A percentile compares a stretch with the other conserved stretches of the same genome.
phyloP scores from a whole-genome alignment of 2,113 vertebrate genomes.

The Tiliqua scincoides region DNA sequence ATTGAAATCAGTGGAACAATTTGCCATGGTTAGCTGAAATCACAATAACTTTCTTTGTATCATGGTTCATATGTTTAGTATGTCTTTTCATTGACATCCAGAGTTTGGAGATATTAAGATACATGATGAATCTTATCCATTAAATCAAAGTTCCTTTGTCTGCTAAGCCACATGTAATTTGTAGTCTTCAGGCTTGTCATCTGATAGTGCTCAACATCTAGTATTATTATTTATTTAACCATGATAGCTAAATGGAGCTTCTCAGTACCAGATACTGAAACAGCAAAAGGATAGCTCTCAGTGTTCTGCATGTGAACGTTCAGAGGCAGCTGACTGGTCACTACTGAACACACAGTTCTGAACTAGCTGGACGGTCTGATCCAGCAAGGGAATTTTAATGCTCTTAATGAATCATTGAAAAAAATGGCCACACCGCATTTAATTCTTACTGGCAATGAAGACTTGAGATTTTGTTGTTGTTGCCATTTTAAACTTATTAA shows the following conservation, averaged over 20 bases:
- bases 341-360: background rate
- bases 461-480: background rate
- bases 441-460: background rate
- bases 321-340: background rate
- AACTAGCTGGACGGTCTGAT: background rate
- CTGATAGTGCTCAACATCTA: background rate
- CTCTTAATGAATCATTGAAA: conserved; percentile 20
- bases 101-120: background rate
- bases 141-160: background rate
- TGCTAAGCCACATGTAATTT: background rate
- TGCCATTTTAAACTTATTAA: background rate
- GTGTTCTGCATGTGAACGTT: background rate
- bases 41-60: background rate
- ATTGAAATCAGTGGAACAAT: background rate
- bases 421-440: fast-evolving
- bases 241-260: background rate
- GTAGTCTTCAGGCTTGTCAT: background rate
- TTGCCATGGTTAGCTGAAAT: background rate
- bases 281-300: background rate
- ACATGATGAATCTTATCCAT: background rate
- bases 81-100: background rate
- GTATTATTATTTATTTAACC: background rate
- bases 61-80: background rate
- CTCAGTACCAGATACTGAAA: too few relatives aligned
- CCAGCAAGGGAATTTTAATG: background rate